Percentiles rank a stretch among this genome's conserved stretches.
Evolutionary conservation across 1,140 invertebrate genomes (phyloP).

Genomic region (Aphaenogaster rudis): DNA sequence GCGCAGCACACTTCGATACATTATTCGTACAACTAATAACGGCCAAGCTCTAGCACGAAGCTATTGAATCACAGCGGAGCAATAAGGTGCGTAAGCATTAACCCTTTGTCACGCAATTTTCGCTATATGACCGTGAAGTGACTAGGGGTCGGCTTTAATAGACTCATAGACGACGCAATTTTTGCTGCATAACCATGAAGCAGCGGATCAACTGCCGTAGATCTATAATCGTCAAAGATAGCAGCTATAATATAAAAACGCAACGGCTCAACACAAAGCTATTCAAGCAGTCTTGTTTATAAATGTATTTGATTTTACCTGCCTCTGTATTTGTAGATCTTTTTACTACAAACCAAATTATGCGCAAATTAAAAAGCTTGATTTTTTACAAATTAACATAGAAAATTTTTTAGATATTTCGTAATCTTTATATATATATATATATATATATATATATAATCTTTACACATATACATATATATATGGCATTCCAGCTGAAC

Average conservation of each 20-base stretch:
- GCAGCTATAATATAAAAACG: neutral
- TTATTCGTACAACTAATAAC: constrained; percentile 45
- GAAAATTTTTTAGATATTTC: neutral
- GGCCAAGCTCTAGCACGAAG: neutral
- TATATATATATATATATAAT: too few species aligned
- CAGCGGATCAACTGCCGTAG: neutral
- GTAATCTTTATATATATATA: too few species aligned
- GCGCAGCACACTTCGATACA: constrained; percentile 20
- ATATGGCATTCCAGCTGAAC: too few species aligned
- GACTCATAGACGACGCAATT: constrained; percentile 10
- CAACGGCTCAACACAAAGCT: neutral
- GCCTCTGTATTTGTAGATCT: neutral
- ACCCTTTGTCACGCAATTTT: constrained; percentile 43
- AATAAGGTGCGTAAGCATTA: constrained; percentile 31
- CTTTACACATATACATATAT: too few species aligned
- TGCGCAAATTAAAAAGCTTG: neutral
- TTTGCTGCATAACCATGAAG: neutral
- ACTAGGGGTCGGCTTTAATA: constrained; percentile 22
- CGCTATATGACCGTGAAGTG: constrained; percentile 13
- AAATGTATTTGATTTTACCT: neutral
- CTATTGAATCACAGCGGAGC: constrained; percentile 22
- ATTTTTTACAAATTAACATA: neutral
- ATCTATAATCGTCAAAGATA: neutral
- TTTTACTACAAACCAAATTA: neutral
- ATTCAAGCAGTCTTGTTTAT: neutral